Evolutionary conservation across 2,888 invertebrate genomes (phyloP).

Genomic region (Epinotia nisella): DNA sequence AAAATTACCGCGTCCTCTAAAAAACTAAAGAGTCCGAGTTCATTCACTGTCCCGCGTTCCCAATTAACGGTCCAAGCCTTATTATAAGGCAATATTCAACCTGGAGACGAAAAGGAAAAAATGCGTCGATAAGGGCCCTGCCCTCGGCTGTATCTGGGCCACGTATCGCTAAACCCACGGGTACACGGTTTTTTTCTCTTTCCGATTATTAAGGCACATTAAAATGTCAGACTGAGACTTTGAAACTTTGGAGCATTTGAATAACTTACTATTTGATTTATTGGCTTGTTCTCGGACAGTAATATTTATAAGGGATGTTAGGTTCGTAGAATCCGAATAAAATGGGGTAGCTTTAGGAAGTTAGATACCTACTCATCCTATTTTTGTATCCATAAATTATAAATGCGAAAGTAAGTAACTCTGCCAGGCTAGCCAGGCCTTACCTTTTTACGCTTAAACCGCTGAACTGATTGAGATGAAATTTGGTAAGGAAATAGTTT

Average conservation of each 20-base stretch:
- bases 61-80: constrained; percentile 72
- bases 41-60: constrained; percentile 58
- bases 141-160: constrained; percentile 68
- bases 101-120: constrained; percentile 75
- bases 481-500: no score
- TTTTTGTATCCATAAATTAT: no score
- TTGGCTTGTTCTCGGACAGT: not conserved
- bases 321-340: not conserved
- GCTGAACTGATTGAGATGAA: no score
- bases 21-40: constrained; percentile 66
- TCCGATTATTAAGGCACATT: constrained; percentile 83
- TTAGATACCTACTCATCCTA: not conserved
- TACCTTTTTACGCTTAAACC: no score
- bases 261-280: constrained; percentile 16
- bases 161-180: constrained; percentile 76
- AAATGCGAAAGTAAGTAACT: no score
- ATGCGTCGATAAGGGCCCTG: constrained; percentile 64
- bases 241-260: constrained; percentile 58
- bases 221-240: constrained; percentile 71
- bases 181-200: constrained; percentile 72
- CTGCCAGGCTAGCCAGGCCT: no score
- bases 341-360: not conserved
- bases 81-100: constrained; percentile 79
- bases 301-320: not conserved
- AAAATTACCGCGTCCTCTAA: constrained; percentile 51